Percentiles rank a stretch among this genome's conserved stretches.
phyloP scores from a whole-genome alignment of 1,140 invertebrate species.

The Drosophila ohnishii region DNA sequence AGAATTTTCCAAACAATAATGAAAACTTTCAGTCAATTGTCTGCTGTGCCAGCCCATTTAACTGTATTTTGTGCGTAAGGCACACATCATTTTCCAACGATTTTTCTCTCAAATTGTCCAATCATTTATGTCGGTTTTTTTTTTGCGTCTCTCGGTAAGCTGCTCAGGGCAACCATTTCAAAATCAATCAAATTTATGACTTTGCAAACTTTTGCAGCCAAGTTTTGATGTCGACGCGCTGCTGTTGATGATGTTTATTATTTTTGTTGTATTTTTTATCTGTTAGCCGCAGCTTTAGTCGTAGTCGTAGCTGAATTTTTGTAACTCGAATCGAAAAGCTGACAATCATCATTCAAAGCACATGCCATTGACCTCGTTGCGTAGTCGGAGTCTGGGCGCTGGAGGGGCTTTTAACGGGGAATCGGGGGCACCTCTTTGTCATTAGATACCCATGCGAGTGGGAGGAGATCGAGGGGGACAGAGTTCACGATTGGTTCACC shows the following conservation, averaged over 20 bases:
- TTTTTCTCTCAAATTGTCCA: slow-evolving; percentile 39
- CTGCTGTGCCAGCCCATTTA: slow-evolving; percentile 44
- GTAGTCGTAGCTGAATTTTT: slow-evolving; percentile 39
- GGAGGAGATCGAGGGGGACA: not conserved
- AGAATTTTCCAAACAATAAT: slow-evolving; percentile 53
- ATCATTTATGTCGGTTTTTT: slow-evolving; percentile 14
- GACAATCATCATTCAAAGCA: slow-evolving; percentile 55
- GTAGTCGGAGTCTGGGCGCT: slow-evolving; percentile 34
- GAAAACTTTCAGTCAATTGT: slow-evolving; percentile 48
- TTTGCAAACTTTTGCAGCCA: slow-evolving; percentile 54
- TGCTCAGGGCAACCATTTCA: slow-evolving; percentile 53
- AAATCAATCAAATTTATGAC: slow-evolving; percentile 66
- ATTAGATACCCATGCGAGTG: slow-evolving; percentile 29
- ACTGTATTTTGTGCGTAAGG: slow-evolving; percentile 43
- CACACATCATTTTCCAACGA: slow-evolving; percentile 50
- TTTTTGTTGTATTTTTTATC: slow-evolving; percentile 7
- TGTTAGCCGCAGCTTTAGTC: slow-evolving; percentile 34
- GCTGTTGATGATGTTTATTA: slow-evolving; percentile 15
- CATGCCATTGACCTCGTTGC: slow-evolving; percentile 62
- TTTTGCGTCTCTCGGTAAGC: slow-evolving; percentile 30
- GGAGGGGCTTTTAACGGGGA: slow-evolving; percentile 5
- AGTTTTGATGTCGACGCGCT: slow-evolving; percentile 39
- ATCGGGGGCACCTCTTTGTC: slow-evolving; percentile 40
- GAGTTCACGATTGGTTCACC: slow-evolving; percentile 31
- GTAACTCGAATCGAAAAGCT: slow-evolving; percentile 54